Conservation (phyloP, 37 sponge, comb jelly and placozoan genomes). For the Aplysina aerophoba region DNA sequence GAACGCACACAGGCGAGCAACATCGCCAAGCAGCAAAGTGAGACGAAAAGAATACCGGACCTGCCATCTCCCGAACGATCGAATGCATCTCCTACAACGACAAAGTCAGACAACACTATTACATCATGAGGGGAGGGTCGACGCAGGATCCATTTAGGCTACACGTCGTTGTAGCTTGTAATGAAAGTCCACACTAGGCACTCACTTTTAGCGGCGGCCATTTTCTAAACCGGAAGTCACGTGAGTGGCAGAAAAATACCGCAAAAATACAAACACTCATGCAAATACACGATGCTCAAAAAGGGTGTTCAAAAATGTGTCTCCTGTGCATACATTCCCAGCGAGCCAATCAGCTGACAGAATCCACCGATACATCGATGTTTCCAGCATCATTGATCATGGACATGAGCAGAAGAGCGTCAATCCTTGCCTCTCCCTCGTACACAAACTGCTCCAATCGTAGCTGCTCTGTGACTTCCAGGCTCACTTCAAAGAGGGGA, state of each 20-base stretch:
- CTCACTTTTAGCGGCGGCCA: too few species aligned
- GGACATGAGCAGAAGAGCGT: conserved; percentile 90
- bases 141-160: too few species aligned
- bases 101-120: too few species aligned
- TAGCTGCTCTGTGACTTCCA: conserved; percentile 90
- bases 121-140: too few species aligned
- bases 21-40: too few species aligned
- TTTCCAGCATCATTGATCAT: conserved; percentile 74
- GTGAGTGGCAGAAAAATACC: neutral
- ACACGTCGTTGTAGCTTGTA: too few species aligned
- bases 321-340: neutral
- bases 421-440: conserved; percentile 91
- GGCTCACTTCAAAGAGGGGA: conserved; percentile 88
- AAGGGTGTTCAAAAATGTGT: neutral
- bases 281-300: neutral
- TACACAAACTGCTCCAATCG: conserved; percentile 93
- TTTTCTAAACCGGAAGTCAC: neutral
- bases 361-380: conserved; percentile 44
- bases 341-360: neutral
- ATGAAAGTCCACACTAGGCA: too few species aligned
- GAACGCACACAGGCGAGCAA: too few species aligned
- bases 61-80: too few species aligned
- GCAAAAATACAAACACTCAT: neutral
- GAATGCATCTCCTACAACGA: too few species aligned
- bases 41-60: too few species aligned